These are phyloP conservation scores for Melangyna quadrimaculata DNA, from an alignment of 2,888 invertebrate genomes.

Conservation along the genomic window DNA sequence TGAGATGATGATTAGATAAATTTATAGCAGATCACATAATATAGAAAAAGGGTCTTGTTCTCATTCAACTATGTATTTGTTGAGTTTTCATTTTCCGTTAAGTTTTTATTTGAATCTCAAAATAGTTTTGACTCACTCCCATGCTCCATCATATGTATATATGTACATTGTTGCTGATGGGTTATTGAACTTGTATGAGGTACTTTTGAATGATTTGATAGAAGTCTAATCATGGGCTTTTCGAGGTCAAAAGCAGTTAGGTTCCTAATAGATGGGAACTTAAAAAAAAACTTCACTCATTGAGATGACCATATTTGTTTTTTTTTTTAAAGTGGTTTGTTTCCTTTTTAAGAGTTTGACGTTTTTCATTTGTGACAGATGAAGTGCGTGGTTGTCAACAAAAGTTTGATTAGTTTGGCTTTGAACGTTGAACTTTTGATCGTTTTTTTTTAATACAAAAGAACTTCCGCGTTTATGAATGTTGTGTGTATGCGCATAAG, in stretches of 20 bases:
- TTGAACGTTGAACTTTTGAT: constrained; percentile 48
- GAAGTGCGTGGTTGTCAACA: constrained; percentile 37
- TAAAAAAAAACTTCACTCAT: background rate
- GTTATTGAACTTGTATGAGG: constrained; percentile 42
- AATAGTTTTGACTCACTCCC: background rate
- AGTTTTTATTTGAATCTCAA: constrained; percentile 20
- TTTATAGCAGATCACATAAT: background rate
- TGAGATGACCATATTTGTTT: constrained; percentile 45
- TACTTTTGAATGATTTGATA: constrained; percentile 23
- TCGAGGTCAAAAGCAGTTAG: constrained; percentile 14
- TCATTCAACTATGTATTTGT: background rate
- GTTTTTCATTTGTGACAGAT: constrained; percentile 32
- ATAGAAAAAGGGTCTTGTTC: constrained; percentile 38
- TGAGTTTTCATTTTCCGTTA: constrained; percentile 37
- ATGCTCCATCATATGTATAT: no score
- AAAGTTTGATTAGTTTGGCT: constrained; percentile 29
- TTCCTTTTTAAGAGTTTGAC: constrained; percentile 43
- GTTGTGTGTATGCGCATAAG: no score
- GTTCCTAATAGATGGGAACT: constrained; percentile 18
- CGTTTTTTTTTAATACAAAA: background rate
- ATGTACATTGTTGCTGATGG: constrained; percentile 16
- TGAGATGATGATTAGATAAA: constrained; percentile 19
- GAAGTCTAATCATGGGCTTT: constrained; percentile 33
- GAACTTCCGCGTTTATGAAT: constrained; percentile 2
- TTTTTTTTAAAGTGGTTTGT: background rate